Percentiles rank a stretch among this genome's conserved stretches.
These are phyloP conservation scores for Pharmacophagus antenor DNA, from an alignment of 2,888 invertebrate species.

Conservation along the genomic window DNA sequence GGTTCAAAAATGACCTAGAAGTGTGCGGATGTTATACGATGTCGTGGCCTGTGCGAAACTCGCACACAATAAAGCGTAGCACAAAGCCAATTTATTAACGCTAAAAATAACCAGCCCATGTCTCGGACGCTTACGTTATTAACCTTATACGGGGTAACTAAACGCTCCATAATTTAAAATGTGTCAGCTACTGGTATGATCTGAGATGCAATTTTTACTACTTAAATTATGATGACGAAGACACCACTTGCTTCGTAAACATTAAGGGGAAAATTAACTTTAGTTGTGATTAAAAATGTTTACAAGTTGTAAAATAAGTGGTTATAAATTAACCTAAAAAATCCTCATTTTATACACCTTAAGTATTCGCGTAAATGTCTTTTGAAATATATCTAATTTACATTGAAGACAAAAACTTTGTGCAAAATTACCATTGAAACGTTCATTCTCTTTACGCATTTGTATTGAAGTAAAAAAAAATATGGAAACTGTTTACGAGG, in stretches of 20 bases:
- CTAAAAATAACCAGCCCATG: constrained; percentile 77
- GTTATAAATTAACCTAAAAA: neutral
- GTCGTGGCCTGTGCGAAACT: constrained; percentile 63
- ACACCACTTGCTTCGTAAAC: too few relatives aligned
- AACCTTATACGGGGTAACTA: constrained; percentile 70
- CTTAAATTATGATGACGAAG: too few relatives aligned
- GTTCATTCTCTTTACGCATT: neutral
- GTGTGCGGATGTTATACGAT: constrained; percentile 42
- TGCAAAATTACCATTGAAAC: neutral
- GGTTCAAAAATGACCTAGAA: constrained; percentile 59
- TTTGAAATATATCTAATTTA: neutral
- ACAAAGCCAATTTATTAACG: constrained; percentile 79
- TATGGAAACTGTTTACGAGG: neutral
- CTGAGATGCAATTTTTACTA: neutral
- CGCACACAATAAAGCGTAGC: constrained; percentile 72
- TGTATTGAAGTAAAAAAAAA: neutral
- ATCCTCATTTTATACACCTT: neutral
- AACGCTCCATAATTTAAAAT: constrained; percentile 38
- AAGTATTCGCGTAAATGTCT: neutral
- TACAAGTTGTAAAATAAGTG: neutral
- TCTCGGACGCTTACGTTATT: constrained; percentile 73
- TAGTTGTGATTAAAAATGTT: neutral
- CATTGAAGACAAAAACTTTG: neutral
- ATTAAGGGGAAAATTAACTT: too few relatives aligned
- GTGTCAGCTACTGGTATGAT: constrained; percentile 23